phyloP scores from a whole-genome alignment of 2,113 vertebrate species.

The Nothocercus nigrocapillus region DNA sequence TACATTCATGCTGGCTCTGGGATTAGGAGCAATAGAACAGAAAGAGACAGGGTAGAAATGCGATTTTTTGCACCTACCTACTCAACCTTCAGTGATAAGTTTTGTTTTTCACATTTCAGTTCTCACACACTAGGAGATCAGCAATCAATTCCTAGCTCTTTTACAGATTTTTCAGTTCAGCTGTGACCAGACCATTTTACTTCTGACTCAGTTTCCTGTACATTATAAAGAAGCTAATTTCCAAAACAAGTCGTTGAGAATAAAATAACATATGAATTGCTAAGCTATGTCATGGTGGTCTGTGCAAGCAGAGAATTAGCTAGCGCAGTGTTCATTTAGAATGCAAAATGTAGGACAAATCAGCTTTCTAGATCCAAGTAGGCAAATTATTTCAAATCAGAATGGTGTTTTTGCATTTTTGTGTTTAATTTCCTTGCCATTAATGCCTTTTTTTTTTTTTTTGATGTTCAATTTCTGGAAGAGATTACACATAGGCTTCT shows the following conservation, averaged over 20 bases:
- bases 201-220: conserved; percentile 15
- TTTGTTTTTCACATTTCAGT: neutral
- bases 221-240: neutral
- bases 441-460: neutral
- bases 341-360: neutral
- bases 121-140: neutral
- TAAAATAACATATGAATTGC: neutral
- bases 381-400: conserved; percentile 10
- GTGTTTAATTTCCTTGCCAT: neutral
- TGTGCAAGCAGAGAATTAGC: neutral
- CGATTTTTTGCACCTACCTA: neutral
- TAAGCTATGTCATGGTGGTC: neutral
- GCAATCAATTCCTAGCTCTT: neutral
- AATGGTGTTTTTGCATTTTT: conserved; percentile 4
- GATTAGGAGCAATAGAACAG: neutral
- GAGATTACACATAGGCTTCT: conserved; percentile 3
- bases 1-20: neutral
- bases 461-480: neutral
- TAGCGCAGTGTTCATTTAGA: neutral
- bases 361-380: conserved; percentile 5
- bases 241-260: neutral
- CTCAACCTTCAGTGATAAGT: neutral
- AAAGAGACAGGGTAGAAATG: neutral
- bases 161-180: neutral
- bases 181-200: neutral